These are phyloP conservation scores for Anolis apletophallus DNA, from an alignment of 2,797 vertebrate species.

Conservation along the genomic window DNA sequence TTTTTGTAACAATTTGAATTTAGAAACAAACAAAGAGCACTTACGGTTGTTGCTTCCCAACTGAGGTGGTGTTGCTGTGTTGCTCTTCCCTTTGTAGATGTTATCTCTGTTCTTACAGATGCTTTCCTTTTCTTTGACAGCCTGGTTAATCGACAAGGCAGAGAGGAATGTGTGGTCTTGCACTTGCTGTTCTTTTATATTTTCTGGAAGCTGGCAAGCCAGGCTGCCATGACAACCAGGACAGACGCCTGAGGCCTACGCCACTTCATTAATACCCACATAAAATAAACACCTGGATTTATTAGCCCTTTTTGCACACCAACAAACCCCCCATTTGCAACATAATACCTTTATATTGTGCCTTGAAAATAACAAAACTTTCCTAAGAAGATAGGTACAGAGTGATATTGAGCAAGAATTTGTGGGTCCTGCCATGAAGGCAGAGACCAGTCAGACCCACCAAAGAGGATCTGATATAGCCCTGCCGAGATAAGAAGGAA, in stretches of 20 bases:
- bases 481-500: no score
- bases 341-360: not conserved
- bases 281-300: conserved; percentile 38
- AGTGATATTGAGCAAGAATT: no score
- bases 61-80: accelerated
- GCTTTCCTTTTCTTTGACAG: conserved; percentile 56
- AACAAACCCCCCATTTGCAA: not conserved
- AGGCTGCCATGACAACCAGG: conserved; percentile 62
- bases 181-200: conserved; percentile 64
- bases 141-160: conserved; percentile 44
- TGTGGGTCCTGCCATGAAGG: no score
- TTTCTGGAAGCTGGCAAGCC: conserved; percentile 41
- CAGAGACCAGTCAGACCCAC: no score
- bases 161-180: conserved; percentile 58
- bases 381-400: not conserved
- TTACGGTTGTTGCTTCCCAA: conserved; percentile 39
- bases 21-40: conserved; percentile 46
- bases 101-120: conserved; percentile 1
- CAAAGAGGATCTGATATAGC: no score
- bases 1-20: not conserved
- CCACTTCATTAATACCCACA: conserved; percentile 11
- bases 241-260: conserved; percentile 54
- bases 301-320: not conserved
- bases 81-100: conserved; percentile 21
- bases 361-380: not conserved